Conservation (phyloP, 2,113 vertebrate genomes). For the Fulmarus glacialis region DNA sequence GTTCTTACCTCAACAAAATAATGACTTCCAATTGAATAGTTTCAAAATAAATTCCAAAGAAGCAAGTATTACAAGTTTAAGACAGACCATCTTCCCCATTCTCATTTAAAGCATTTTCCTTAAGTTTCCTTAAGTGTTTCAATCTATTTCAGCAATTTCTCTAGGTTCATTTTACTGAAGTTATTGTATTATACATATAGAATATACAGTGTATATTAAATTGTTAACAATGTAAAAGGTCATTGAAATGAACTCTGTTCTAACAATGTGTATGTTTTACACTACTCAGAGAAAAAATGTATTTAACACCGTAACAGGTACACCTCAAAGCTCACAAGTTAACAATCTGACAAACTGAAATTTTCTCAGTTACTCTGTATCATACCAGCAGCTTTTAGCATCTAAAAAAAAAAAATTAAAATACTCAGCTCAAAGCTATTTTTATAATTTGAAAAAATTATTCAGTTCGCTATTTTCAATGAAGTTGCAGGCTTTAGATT, state of each 20-base stretch:
- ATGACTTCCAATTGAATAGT: neutral
- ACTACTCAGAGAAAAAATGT: neutral
- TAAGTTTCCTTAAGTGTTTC: neutral
- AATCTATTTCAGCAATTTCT: neutral
- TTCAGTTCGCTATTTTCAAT: neutral
- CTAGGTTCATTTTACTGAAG: neutral
- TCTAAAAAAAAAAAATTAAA: neutral
- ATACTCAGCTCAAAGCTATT: neutral
- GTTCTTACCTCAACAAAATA: neutral
- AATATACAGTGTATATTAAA: neutral
- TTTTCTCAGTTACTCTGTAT: neutral
- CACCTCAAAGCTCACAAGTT: neutral
- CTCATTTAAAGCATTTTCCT: neutral
- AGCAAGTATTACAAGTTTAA: neutral
- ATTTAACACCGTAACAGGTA: neutral
- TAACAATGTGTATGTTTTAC: neutral
- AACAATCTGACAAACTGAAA: neutral
- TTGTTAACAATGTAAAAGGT: neutral
- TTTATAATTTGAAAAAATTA: neutral
- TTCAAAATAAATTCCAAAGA: slow-evolving; percentile 1
- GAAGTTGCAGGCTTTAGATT: neutral
- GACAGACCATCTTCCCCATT: neutral
- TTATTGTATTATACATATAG: neutral
- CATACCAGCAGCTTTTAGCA: neutral
- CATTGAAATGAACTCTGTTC: neutral